A percentile compares a stretch with the other conserved stretches of the same genome.
phyloP scores from a whole-genome alignment of 2,888 invertebrate species.

The Eurytoma adleriae region DNA sequence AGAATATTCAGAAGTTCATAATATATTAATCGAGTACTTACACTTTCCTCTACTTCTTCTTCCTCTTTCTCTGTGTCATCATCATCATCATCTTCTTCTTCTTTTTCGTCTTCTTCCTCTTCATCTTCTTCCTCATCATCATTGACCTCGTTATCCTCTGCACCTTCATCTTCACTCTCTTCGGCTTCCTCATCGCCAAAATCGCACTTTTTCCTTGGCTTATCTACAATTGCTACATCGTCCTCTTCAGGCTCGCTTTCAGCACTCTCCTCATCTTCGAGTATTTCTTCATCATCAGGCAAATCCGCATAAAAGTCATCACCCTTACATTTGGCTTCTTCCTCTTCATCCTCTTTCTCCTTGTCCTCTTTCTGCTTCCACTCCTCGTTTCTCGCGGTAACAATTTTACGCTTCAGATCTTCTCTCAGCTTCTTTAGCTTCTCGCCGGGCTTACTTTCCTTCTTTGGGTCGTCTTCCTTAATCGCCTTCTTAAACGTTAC shows the following conservation, averaged over 20 bases:
- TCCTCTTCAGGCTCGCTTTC: constrained; percentile 72
- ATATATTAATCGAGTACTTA: constrained; percentile 17
- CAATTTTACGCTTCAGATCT: constrained; percentile 84
- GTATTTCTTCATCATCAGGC: constrained; percentile 60
- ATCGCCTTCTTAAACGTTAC: constrained; percentile 48
- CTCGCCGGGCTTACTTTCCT: constrained; percentile 82
- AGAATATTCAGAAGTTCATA: background rate
- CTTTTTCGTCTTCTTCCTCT: constrained; percentile 78
- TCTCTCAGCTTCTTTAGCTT: constrained; percentile 84
- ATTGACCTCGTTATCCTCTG: constrained; percentile 74
- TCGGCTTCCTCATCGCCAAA: constrained; percentile 79
- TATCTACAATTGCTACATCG: constrained; percentile 67
- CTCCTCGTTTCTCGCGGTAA: constrained; percentile 83
- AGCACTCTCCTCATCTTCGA: constrained; percentile 71
- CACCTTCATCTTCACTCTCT: constrained; percentile 76
- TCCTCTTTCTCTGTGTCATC: constrained; percentile 70
- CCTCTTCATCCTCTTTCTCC: constrained; percentile 68
- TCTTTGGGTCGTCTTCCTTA: constrained; percentile 61
- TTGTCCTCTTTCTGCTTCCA: constrained; percentile 81
- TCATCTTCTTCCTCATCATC: constrained; percentile 76
- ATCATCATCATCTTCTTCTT: constrained; percentile 75
- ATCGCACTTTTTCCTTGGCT: constrained; percentile 65
- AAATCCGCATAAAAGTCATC: constrained; percentile 57
- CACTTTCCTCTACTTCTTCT: constrained; percentile 56
- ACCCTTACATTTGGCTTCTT: constrained; percentile 18